Conservation (phyloP, 2,888 invertebrate genomes). For the Acleris emargana region DNA sequence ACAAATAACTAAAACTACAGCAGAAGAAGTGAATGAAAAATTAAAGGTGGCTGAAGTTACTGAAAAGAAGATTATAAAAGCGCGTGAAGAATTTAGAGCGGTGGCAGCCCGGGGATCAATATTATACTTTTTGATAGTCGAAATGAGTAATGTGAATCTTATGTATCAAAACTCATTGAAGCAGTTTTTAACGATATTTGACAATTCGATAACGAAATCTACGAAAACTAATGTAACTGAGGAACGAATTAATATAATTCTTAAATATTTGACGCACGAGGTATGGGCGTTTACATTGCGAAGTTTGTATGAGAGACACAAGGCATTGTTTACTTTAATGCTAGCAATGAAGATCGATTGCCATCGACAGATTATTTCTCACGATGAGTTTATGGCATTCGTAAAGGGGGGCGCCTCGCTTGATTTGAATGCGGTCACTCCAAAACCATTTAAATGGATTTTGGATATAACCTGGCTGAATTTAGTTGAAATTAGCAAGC, state of each 20-base stretch:
- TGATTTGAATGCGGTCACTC: constrained; percentile 95
- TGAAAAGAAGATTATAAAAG: constrained; percentile 96
- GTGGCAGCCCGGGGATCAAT: constrained; percentile 97
- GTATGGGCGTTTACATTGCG: constrained; percentile 96
- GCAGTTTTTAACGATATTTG: constrained; percentile 96
- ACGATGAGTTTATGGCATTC: constrained; percentile 96
- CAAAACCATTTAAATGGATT: constrained; percentile 97
- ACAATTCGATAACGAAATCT: constrained; percentile 96
- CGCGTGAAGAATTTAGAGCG: constrained; percentile 97
- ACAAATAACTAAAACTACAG: constrained; percentile 93
- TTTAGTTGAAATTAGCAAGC: constrained; percentile 95
- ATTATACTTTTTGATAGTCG: constrained; percentile 97
- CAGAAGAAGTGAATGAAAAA: constrained; percentile 97
- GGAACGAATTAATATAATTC: constrained; percentile 94
- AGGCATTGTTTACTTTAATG: constrained; percentile 96
- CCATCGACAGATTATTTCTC: constrained; percentile 90
- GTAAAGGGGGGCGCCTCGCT: constrained; percentile 98
- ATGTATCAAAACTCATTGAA: constrained; percentile 99
- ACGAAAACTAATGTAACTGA: constrained; percentile 92
- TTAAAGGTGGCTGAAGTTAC: constrained; percentile 96
- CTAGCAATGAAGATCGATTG: constrained; percentile 97
- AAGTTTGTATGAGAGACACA: constrained; percentile 96
- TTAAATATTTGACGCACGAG: constrained; percentile 94
- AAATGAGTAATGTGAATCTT: constrained; percentile 97
- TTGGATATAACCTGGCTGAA: constrained; percentile 98